Evolutionary conservation across 2,113 vertebrate species (phyloP).

Genomic region (Sebastes schlegelii): DNA sequence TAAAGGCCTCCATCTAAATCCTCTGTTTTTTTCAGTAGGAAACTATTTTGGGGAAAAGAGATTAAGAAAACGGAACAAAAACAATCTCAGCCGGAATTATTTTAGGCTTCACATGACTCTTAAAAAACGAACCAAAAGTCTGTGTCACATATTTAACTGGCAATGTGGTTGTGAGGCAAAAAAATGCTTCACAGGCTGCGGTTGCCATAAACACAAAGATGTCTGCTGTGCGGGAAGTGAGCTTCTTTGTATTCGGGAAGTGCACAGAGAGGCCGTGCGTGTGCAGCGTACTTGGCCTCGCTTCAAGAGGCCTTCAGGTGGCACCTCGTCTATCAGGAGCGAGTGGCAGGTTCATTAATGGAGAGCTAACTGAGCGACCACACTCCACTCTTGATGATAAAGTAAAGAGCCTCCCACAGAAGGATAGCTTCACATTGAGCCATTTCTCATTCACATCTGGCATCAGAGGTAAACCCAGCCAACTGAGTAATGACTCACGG

Average conservation of each 20-base stretch:
- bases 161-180: constrained; percentile 52
- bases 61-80: constrained; percentile 22
- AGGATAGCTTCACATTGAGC: constrained; percentile 4
- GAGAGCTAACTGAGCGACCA: constrained; percentile 77
- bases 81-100: constrained; percentile 2
- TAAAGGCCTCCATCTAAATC: constrained; percentile 73
- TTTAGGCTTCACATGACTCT: constrained; percentile 11
- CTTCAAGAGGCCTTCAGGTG: constrained; percentile 73
- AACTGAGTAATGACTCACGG: constrained; percentile 55
- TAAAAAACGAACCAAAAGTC: constrained; percentile 5
- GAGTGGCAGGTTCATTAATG: constrained; percentile 81
- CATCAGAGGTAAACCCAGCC: constrained; percentile 40
- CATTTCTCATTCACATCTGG: constrained; percentile 62
- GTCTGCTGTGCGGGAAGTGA: constrained; percentile 41
- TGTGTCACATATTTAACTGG: constrained; percentile 29
- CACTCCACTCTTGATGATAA: constrained; percentile 75
- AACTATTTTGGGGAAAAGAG: constrained; percentile 2
- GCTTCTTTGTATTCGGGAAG: constrained; percentile 1
- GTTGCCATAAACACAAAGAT: constrained; percentile 49
- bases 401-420: constrained; percentile 49
- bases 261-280: not conserved
- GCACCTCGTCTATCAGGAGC: constrained; percentile 80
- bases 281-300: constrained; percentile 45
- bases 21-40: constrained; percentile 41
- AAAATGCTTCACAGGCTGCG: constrained; percentile 38